A percentile compares a stretch with the other conserved stretches of the same genome.
These are phyloP conservation scores for Mactromeris polynyma DNA, from an alignment of 2,888 invertebrate species.

Conservation along the genomic window DNA sequence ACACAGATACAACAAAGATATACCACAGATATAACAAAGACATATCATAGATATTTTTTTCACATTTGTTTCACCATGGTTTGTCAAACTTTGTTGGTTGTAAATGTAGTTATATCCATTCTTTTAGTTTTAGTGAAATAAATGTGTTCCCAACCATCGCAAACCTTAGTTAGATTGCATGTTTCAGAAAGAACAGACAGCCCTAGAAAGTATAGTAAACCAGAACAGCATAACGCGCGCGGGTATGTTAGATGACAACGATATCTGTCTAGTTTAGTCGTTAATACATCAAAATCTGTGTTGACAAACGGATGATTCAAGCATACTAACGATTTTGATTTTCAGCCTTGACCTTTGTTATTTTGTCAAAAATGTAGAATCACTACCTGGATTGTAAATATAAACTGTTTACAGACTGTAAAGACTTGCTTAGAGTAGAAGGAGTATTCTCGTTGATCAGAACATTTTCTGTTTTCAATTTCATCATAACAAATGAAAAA, in stretches of 20 bases:
- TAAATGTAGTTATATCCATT: too few relatives aligned
- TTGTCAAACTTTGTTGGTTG: too few relatives aligned
- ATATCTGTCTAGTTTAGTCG: slow-evolving; percentile 6
- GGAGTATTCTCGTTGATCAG: background rate
- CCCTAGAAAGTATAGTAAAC: too few relatives aligned
- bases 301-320: background rate
- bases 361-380: slow-evolving; percentile 20
- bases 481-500: background rate
- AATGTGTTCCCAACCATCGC: too few relatives aligned
- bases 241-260: background rate
- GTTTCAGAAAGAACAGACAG: too few relatives aligned
- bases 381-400: slow-evolving; percentile 4
- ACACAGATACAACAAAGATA: too few relatives aligned
- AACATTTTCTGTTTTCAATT: background rate
- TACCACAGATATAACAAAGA: too few relatives aligned
- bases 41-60: too few relatives aligned
- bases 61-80: too few relatives aligned
- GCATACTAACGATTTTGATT: background rate
- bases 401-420: background rate
- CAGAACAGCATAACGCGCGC: too few relatives aligned
- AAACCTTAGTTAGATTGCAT: too few relatives aligned
- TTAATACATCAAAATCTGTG: background rate
- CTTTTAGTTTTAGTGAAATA: too few relatives aligned
- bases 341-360: slow-evolving; percentile 22
- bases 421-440: background rate